A percentile compares a stretch with the other conserved stretches of the same genome.
Evolutionary conservation across 2,888 invertebrate species (phyloP).

Genomic region (Schrankia costaestrigalis): DNA sequence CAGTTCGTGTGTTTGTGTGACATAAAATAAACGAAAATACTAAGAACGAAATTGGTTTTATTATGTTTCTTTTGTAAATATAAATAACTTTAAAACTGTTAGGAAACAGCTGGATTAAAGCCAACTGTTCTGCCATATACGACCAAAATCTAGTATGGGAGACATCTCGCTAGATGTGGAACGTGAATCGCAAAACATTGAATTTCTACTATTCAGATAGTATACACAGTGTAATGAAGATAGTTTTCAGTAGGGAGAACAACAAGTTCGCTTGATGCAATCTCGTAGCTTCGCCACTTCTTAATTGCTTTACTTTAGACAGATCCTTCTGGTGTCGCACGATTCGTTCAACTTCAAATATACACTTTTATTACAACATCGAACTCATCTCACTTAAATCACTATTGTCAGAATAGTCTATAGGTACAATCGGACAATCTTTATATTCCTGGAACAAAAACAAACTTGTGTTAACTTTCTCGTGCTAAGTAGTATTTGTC

Average conservation of each 20-base stretch:
- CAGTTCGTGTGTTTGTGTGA: slow-evolving; percentile 62
- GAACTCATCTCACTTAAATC: too few relatives aligned
- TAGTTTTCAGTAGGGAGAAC: slow-evolving; percentile 72
- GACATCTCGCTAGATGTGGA: slow-evolving; percentile 21
- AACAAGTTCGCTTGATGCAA: slow-evolving; percentile 69
- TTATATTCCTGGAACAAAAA: too few relatives aligned
- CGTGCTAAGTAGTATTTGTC: too few relatives aligned
- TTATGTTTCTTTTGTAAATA: slow-evolving; percentile 24
- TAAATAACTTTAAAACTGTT: slow-evolving; percentile 26
- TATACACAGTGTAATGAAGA: slow-evolving; percentile 69
- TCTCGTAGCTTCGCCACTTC: slow-evolving; percentile 68
- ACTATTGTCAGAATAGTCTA: too few relatives aligned
- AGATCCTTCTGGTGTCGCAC: slow-evolving; percentile 56
- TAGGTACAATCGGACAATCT: too few relatives aligned
- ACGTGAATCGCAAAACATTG: slow-evolving; percentile 46
- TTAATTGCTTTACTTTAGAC: slow-evolving; percentile 77
- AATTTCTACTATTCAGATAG: slow-evolving; percentile 42
- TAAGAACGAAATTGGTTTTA: slow-evolving; percentile 13
- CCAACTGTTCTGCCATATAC: slow-evolving; percentile 60
- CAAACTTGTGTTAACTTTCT: too few relatives aligned
- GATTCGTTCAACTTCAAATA: slow-evolving; percentile 63
- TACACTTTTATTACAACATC: too few relatives aligned
- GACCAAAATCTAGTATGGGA: slow-evolving; percentile 41
- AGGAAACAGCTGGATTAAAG: slow-evolving; percentile 46
- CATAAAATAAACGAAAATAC: slow-evolving; percentile 48